phyloP scores from a whole-genome alignment of 1,140 invertebrate genomes.

The Drosophila ambigua region DNA sequence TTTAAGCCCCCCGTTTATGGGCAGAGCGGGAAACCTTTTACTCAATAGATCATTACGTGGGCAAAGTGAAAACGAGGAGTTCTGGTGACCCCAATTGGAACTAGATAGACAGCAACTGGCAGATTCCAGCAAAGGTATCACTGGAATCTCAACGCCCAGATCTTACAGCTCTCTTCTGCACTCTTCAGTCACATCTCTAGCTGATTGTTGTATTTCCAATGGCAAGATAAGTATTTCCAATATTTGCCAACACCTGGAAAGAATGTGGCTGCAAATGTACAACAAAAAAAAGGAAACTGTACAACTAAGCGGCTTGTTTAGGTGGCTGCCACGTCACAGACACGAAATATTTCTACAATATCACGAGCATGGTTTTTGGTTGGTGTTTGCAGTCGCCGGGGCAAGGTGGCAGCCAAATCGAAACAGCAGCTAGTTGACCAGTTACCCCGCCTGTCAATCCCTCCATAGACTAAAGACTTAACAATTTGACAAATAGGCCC shows the following conservation, averaged over 20 bases:
- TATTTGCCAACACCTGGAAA: slow-evolving; percentile 68
- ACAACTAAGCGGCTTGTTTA: slow-evolving; percentile 69
- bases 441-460: slow-evolving; percentile 79
- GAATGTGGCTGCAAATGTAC: not conserved
- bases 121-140: too few species aligned
- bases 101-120: too few species aligned
- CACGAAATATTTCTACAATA: slow-evolving; percentile 61
- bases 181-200: not conserved
- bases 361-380: slow-evolving; percentile 28
- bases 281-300: slow-evolving; percentile 14
- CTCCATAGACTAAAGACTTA: slow-evolving; percentile 74
- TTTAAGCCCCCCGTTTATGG: slow-evolving; percentile 31
- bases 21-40: not conserved
- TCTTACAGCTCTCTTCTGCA: too few species aligned
- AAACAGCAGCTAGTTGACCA: slow-evolving; percentile 69
- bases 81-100: too few species aligned
- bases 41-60: slow-evolving; percentile 3
- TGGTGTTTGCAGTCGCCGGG: slow-evolving; percentile 17
- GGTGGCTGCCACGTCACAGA: slow-evolving; percentile 55
- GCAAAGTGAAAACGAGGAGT: too few species aligned
- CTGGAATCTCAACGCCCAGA: too few species aligned
- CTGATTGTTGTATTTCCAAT: slow-evolving; percentile 8
- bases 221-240: slow-evolving; percentile 52
- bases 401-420: slow-evolving; percentile 53
- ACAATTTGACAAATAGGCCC: slow-evolving; percentile 80